Base-by-base conservation (phyloP, 1,140 invertebrate genomes). In the Andrena cerasifolii region DNA sequence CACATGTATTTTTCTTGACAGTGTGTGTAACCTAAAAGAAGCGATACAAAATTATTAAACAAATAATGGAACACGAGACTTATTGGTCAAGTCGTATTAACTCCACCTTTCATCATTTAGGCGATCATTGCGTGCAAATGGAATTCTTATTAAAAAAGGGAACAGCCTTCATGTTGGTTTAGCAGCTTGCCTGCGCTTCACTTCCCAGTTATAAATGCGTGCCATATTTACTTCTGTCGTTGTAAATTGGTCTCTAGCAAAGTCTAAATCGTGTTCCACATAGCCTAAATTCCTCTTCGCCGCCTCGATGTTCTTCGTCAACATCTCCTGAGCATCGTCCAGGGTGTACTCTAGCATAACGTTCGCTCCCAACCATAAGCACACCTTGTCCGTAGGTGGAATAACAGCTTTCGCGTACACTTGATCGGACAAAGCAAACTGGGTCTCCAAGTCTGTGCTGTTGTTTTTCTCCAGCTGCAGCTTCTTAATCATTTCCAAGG, bases 151-250 rank as follows among this genome's bases (percentile, higher is more conserved):
- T 49, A 61, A 66, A 73, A 36, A 33, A 21, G 26, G 3, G n/a
- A 21, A 36, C 10, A 59, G 33, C 24, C 78, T 82, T 88, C 70
- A 87, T 76, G 82, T 80, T 16, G 87, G 45, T 86, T 94, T 94
- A 40, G 91, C 92, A 47, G 96, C 95, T 91, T 97, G 95, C 80
- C 97, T 94, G 87, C 95, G 95, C 89, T 98, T 99, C 0, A 99
- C 97, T 93, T 98, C 96, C 98, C 98, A 99, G 91, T 99, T 99
- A 88, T 97, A 98, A 28, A 99, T 97, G 88, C 98, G 93, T 47
- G 98, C 98, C 97, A 99, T 99, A 89, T 99, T 99, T 5, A 99
- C 99, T 96, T 99, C 98, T 59, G 98, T 98, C 12, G 98, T 99
- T 8, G 99, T 99, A 89, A 98, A 97, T 93, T 99, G 99, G 94